Base-by-base conservation (phyloP, 2,888 invertebrate genomes). In the Phorcus lineatus region DNA sequence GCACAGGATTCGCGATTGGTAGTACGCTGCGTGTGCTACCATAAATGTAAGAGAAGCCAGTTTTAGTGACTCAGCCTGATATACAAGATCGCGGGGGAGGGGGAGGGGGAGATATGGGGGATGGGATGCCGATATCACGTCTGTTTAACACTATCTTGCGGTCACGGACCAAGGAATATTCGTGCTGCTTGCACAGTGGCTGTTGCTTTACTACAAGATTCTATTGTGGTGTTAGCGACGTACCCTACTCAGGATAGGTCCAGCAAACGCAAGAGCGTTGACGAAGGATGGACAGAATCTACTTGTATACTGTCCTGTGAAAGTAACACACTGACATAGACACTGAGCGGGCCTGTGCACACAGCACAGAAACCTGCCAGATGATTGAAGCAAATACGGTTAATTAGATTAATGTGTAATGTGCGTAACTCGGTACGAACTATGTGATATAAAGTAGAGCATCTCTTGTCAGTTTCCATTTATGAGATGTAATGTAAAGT, bases 21-120 rank as follows among this genome's bases (percentile, higher is more conserved):
- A 28, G 76, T 76, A 55, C 76, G 54, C 17, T 24, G 55, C 52
- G 24, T 53, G 54, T 36, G 54, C 53, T 76, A 76, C 76, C 76
- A 76, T 76, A 76, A 76, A 76, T 54, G 76, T 76, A 76, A 76
- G 54, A 28, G 55, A 76, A 55, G 76, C 54, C 53, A 55, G 31
- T 54, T 24, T 54, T 31, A 55, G n/a, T 76, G 76, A 76, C 55
- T 54, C 53, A 54, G 53, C 76, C 54, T 55, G 76, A 52, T 24
- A 74, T 74, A 40, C 70, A 47, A 47, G 36, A 70, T 17, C 36
- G 47, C 70, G 19, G 70, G 70, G 40, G 47, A 36, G 22, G n/a
- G 4, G 24, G 24, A 13, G 19, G 7, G 24, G 57, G 57, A 13
- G 57, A 9, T 7, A 36, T 36, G 36, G 57, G 24, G 47, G 47